phyloP scores from a whole-genome alignment of 2,797 vertebrate genomes.

The Acanthurus tractus region DNA sequence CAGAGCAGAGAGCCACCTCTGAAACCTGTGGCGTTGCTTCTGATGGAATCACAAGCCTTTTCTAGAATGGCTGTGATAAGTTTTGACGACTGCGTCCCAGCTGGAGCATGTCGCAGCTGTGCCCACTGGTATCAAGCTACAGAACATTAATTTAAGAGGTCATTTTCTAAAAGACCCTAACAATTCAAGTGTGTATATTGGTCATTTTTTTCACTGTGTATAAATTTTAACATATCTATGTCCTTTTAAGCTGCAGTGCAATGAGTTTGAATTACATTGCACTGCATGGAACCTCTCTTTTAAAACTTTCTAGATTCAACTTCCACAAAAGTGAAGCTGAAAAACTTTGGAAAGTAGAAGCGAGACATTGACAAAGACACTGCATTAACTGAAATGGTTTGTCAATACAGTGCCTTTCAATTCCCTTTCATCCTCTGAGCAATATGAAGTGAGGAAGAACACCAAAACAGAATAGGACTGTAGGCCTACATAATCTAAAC shows the following conservation, averaged over 20 bases:
- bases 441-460: conserved; percentile 60
- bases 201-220: neutral
- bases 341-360: conserved; percentile 41
- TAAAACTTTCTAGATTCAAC: conserved; percentile 38
- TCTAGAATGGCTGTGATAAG: no score
- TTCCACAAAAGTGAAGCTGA: conserved; percentile 45
- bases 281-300: conserved; percentile 26
- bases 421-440: conserved; percentile 55
- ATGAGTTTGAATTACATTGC: conserved; percentile 37
- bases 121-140: no score
- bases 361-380: conserved; percentile 57
- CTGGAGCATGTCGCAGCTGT: no score
- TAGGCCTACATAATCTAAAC: conserved; percentile 69
- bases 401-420: conserved; percentile 63
- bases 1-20: no score
- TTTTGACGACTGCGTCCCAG: no score
- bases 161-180: neutral
- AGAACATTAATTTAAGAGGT: neutral
- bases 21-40: no score
- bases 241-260: conserved; percentile 40
- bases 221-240: conserved; percentile 6
- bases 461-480: conserved; percentile 71
- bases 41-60: no score
- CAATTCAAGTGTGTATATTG: neutral
- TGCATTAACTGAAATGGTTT: conserved; percentile 36